Conservation (phyloP, 1,140 invertebrate species). For the Brachionus rubens region DNA sequence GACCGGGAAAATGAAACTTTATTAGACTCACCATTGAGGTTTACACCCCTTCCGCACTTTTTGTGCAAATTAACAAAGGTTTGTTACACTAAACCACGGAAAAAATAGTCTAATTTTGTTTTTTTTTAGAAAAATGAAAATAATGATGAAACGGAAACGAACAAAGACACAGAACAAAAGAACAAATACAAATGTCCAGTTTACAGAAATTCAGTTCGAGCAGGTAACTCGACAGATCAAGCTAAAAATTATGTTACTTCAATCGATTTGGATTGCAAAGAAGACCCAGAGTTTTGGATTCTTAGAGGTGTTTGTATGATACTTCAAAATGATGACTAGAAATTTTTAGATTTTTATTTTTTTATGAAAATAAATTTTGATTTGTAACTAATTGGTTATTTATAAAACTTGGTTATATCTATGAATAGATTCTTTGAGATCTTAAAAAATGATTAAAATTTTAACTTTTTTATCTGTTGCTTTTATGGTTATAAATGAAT, state of each 20-base stretch:
- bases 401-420: no score
- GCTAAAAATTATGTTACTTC: constrained; percentile 43
- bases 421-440: no score
- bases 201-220: constrained; percentile 34
- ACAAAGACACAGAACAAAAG: background rate
- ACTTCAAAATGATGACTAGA: constrained; percentile 37
- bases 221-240: constrained; percentile 23
- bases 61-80: constrained; percentile 18
- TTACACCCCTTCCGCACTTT: constrained; percentile 21
- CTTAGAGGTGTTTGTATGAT: constrained; percentile 37
- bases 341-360: background rate
- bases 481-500: no score
- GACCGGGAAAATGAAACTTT: background rate
- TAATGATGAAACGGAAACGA: background rate
- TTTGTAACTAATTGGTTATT: no score
- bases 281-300: constrained; percentile 34
- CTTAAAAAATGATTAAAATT: no score
- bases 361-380: no score
- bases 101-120: background rate
- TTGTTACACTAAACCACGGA: background rate
- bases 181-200: constrained; percentile 39
- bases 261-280: constrained; percentile 23
- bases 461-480: no score
- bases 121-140: background rate
- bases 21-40: constrained; percentile 2